Evolutionary conservation across 2,113 vertebrate genomes (phyloP).

Genomic region (Cromileptes altivelis): DNA sequence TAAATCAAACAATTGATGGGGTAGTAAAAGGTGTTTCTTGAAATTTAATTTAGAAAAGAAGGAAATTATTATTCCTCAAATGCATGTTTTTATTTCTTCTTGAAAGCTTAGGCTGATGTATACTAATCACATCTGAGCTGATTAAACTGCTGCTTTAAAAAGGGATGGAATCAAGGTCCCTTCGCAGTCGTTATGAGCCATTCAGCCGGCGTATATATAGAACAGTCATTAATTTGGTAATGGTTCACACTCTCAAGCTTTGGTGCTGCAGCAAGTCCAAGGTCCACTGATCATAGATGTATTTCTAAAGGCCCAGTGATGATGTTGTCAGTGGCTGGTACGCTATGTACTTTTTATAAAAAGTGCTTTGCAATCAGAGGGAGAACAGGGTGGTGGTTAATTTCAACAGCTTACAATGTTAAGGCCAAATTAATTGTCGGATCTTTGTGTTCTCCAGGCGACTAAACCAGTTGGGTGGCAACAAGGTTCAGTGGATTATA

Average conservation of each 20-base stretch:
- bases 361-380: background rate
- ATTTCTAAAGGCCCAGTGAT: conserved; percentile 10
- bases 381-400: conserved; percentile 13
- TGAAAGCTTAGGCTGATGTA: background rate
- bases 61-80: background rate
- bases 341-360: background rate
- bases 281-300: background rate
- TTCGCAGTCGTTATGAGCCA: background rate
- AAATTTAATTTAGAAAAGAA: background rate
- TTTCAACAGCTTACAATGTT: background rate
- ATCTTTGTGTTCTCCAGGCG: conserved; percentile 16
- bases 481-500: conserved; percentile 33
- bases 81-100: background rate
- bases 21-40: background rate
- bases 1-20: background rate
- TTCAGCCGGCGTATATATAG: background rate
- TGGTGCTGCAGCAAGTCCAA: background rate
- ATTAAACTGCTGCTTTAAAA: background rate
- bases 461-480: conserved; percentile 5
- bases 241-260: background rate
- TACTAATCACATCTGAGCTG: background rate
- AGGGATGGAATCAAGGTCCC: background rate
- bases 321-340: background rate
- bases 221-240: background rate
- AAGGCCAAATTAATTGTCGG: conserved; percentile 20